Percentiles rank a stretch among this genome's conserved stretches.
These are phyloP conservation scores for Phengaris alcon DNA, from an alignment of 2,888 invertebrate species.

Conservation along the genomic window DNA sequence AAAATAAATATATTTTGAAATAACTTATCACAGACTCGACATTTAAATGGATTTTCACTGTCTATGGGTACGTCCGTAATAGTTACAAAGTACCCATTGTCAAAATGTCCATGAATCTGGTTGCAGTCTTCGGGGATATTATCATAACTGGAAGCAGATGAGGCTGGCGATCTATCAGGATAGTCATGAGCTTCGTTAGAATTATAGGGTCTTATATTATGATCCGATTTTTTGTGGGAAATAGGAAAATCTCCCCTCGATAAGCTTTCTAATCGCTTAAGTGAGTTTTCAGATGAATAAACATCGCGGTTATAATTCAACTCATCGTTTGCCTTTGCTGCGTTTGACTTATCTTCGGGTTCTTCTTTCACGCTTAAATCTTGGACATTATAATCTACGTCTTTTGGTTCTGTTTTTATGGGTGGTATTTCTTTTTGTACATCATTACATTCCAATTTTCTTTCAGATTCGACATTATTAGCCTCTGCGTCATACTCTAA, in stretches of 20 bases:
- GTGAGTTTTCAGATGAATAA: slow-evolving; percentile 82
- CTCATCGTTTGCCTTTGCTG: slow-evolving; percentile 49
- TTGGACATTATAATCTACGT: slow-evolving; percentile 52
- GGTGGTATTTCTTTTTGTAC: slow-evolving; percentile 54
- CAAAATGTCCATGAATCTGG: slow-evolving; percentile 84
- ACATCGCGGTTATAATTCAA: slow-evolving; percentile 45
- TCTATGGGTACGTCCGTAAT: slow-evolving; percentile 93
- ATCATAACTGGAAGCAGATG: slow-evolving; percentile 80
- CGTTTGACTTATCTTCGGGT: slow-evolving; percentile 57
- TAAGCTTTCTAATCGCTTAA: slow-evolving; percentile 88
- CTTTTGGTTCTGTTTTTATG: slow-evolving; percentile 57
- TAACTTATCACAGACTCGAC: slow-evolving; percentile 94
- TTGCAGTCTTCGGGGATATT: slow-evolving; percentile 82
- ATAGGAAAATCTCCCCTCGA: slow-evolving; percentile 87
- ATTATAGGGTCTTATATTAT: slow-evolving; percentile 57
- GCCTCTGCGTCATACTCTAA: slow-evolving; percentile 46
- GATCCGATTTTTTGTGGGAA: slow-evolving; percentile 56
- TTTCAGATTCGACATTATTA: slow-evolving; percentile 41
- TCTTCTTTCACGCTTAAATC: slow-evolving; percentile 67
- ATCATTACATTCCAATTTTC: slow-evolving; percentile 47
- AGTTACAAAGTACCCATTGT: slow-evolving; percentile 84
- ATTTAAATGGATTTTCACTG: slow-evolving; percentile 93
- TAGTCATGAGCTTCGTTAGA: slow-evolving; percentile 64
- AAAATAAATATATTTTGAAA: slow-evolving; percentile 96
- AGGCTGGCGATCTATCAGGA: slow-evolving; percentile 78